These are phyloP conservation scores for Cantharis nigra DNA, from an alignment of 2,888 invertebrate species.

Conservation along the genomic window DNA sequence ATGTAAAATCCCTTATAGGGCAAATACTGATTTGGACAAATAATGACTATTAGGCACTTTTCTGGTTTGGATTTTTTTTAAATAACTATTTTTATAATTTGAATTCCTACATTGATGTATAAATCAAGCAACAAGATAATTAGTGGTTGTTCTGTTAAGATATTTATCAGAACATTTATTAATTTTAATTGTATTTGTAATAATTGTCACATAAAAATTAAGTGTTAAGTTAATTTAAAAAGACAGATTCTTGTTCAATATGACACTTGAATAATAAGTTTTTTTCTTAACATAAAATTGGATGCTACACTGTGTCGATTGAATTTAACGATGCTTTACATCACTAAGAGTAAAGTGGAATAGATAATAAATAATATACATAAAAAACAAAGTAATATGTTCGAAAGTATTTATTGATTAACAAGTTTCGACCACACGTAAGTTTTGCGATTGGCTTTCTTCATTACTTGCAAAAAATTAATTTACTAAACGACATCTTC, in stretches of 20 bases:
- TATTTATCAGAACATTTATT: no score
- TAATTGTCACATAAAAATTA: not conserved
- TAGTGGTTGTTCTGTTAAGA: no score
- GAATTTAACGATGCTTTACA: not conserved
- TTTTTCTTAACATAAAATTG: not conserved
- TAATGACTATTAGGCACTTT: no score
- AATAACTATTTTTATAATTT: no score
- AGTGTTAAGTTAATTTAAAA: not conserved
- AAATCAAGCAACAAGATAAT: no score
- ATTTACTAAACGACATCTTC: not conserved
- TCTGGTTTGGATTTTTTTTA: no score
- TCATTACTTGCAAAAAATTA: not conserved
- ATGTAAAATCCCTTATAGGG: no score
- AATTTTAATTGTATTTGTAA: no score
- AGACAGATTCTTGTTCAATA: not conserved
- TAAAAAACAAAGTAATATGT: not conserved
- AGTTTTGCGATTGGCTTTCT: not conserved
- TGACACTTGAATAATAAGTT: not conserved
- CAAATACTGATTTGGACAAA: no score
- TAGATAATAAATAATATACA: not conserved
- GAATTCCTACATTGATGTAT: no score
- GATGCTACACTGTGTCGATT: not conserved
- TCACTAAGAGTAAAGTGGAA: not conserved
- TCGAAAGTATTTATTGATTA: not conserved
- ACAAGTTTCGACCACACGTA: not conserved